Evolutionary conservation across 2,113 vertebrate species (phyloP).

Genomic region (Mus spicilegus): DNA sequence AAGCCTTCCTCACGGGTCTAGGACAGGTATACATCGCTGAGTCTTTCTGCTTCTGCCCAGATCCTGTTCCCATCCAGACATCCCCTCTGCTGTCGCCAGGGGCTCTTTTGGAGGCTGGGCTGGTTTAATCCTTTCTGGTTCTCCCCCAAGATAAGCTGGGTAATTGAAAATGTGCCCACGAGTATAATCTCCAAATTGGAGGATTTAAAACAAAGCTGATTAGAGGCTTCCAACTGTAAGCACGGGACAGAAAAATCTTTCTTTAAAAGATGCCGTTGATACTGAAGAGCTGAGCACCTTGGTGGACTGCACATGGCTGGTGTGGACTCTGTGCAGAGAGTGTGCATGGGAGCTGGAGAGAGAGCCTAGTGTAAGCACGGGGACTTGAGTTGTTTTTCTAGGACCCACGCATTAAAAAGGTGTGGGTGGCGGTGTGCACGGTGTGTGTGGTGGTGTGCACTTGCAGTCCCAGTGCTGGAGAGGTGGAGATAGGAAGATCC

Average conservation of each 20-base stretch:
- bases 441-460: too few relatives aligned
- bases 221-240: slow-evolving; percentile 32
- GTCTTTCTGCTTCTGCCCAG: neutral
- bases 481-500: neutral
- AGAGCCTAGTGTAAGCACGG: too few relatives aligned
- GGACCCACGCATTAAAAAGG: neutral
- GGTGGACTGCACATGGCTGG: neutral
- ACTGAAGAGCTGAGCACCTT: neutral
- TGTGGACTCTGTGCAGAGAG: neutral
- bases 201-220: slow-evolving; percentile 58
- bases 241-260: neutral
- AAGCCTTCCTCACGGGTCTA: neutral
- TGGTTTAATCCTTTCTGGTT: slow-evolving; percentile 1
- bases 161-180: slow-evolving; percentile 63
- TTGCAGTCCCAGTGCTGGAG: too few relatives aligned
- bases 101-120: neutral
- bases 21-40: neutral
- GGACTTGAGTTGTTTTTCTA: neutral
- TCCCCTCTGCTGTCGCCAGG: neutral
- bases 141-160: slow-evolving; percentile 28
- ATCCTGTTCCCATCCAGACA: neutral
- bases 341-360: neutral
- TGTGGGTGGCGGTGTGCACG: fast-evolving
- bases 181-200: slow-evolving; percentile 38
- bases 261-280: neutral